Evolutionary conservation across 2,888 invertebrate species (phyloP).

Genomic region (Camptogramma bilineatum): DNA sequence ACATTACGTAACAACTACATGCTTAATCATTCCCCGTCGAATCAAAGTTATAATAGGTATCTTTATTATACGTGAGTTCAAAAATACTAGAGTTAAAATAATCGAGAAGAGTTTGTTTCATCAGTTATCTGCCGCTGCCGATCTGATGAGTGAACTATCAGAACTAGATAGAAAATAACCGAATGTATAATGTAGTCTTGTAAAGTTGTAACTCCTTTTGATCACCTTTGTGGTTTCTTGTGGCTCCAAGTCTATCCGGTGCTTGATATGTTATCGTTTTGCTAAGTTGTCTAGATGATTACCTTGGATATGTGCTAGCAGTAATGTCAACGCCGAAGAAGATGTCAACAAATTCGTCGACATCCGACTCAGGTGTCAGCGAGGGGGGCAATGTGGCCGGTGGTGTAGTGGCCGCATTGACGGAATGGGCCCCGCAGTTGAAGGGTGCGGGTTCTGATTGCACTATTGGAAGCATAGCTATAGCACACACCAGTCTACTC

Average conservation of each 20-base stretch:
- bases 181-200: neutral
- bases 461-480: slow-evolving; percentile 82
- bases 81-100: neutral
- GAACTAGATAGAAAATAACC: neutral
- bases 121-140: neutral
- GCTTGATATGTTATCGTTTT: neutral
- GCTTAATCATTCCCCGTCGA: neutral
- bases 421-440: slow-evolving; percentile 72
- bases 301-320: slow-evolving; percentile 74
- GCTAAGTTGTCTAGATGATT: neutral
- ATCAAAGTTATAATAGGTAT: neutral
- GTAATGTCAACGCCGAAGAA: slow-evolving; percentile 82
- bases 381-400: slow-evolving; percentile 78
- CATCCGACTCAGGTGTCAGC: slow-evolving; percentile 78
- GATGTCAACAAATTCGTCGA: slow-evolving; percentile 79
- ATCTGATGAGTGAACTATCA: neutral
- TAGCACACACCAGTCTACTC: slow-evolving; percentile 66
- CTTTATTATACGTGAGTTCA: neutral
- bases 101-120: neutral
- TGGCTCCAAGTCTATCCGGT: neutral
- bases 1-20: neutral
- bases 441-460: slow-evolving; percentile 77
- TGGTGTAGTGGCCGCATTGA: slow-evolving; percentile 70
- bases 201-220: neutral
- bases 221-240: neutral